Evolutionary conservation across 2,113 vertebrate genomes (phyloP).

Genomic region (Passer montanus): DNA sequence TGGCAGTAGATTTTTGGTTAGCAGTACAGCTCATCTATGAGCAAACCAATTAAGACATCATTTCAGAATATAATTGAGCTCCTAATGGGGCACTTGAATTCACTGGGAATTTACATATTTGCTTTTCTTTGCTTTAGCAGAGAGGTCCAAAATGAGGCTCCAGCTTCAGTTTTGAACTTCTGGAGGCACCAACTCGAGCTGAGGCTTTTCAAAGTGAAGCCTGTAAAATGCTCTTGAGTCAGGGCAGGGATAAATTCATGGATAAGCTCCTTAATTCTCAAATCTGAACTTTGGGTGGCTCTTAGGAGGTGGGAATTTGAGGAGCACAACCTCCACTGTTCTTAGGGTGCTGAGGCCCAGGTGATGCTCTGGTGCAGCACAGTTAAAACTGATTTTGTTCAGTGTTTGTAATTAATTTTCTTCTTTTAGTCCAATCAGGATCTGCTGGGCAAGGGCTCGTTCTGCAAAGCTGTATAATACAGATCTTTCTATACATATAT

Average conservation of each 20-base stretch:
- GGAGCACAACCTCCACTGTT: neutral
- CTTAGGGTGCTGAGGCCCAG: neutral
- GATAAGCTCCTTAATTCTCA: neutral
- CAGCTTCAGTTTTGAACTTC: slow-evolving; percentile 7
- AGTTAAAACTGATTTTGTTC: neutral
- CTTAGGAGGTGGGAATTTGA: neutral
- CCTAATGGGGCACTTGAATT: slow-evolving; percentile 35
- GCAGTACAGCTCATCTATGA: slow-evolving; percentile 18
- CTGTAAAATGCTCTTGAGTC: neutral
- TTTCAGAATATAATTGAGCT: slow-evolving; percentile 56
- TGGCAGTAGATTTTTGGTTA: slow-evolving; percentile 51
- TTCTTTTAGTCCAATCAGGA: neutral
- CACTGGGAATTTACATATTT: slow-evolving; percentile 25
- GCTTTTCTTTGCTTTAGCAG: neutral
- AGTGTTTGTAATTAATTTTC: neutral
- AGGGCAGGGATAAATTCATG: neutral
- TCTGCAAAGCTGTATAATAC: neutral
- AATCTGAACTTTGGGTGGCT: neutral
- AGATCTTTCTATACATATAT: too few species aligned
- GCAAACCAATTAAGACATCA: slow-evolving; percentile 63
- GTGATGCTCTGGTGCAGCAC: neutral
- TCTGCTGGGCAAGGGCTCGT: neutral
- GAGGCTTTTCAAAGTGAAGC: neutral
- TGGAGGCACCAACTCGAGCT: neutral
- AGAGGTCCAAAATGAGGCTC: neutral